Conservation (phyloP, 2,113 vertebrate genomes). For the Merops nubicus region DNA sequence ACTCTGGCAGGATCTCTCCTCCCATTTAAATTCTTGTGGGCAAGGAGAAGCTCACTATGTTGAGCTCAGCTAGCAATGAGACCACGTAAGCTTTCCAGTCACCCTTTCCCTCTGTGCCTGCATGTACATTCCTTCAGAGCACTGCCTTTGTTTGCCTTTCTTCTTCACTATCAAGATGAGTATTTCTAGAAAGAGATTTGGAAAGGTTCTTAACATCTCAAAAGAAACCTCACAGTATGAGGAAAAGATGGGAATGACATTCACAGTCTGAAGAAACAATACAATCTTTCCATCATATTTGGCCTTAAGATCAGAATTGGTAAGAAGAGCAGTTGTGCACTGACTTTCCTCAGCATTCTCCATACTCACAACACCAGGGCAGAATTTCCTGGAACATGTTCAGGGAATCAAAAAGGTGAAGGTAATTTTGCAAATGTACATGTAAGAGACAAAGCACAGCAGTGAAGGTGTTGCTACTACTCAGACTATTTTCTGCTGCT, state of each 20-base stretch:
- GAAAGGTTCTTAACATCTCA: neutral
- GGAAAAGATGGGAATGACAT: neutral
- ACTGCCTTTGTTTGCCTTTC: neutral
- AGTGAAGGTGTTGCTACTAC: neutral
- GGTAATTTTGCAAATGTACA: neutral
- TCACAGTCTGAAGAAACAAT: neutral
- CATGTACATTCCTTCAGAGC: neutral
- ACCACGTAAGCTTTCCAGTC: neutral
- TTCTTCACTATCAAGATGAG: neutral
- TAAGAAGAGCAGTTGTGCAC: neutral
- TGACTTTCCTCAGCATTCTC: neutral
- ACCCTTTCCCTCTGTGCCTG: neutral
- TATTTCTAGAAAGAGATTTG: neutral
- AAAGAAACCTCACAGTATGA: neutral
- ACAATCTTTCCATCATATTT: neutral
- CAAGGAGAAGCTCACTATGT: neutral
- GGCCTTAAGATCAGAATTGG: neutral
- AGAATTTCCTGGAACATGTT: neutral
- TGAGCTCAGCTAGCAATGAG: neutral
- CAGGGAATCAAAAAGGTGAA: neutral
- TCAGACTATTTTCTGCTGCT: neutral
- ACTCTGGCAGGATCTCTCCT: constrained; percentile 1
- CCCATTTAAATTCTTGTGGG: constrained; percentile 37
- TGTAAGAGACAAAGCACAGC: neutral
- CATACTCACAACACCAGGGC: neutral